Evolutionary conservation across 92 coral and sea anemone genomes (phyloP).

Genomic region (Heteractis magnifica): DNA sequence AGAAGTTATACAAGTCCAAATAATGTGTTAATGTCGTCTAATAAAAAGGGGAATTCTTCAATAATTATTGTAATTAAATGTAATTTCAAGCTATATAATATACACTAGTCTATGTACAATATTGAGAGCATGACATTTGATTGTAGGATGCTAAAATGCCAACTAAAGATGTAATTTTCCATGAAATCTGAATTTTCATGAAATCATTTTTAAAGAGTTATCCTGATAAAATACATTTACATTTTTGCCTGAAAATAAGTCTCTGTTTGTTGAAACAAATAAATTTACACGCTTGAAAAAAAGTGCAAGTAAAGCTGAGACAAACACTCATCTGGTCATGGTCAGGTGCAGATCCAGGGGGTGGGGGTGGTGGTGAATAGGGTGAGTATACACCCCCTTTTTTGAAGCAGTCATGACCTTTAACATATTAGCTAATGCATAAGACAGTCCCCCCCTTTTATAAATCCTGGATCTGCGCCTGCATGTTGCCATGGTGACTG

Average conservation of each 20-base stretch:
- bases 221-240: not conserved
- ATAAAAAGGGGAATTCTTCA: not conserved
- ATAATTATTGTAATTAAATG: constrained; percentile 2
- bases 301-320: too few species aligned
- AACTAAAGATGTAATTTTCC: not conserved
- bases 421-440: too few species aligned
- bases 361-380: too few species aligned
- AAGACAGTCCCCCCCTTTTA: too few species aligned
- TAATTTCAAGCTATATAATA: not conserved
- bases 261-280: too few species aligned
- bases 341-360: too few species aligned
- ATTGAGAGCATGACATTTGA: not conserved
- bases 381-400: too few species aligned
- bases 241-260: too few species aligned
- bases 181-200: not conserved
- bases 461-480: too few species aligned
- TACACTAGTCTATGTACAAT: not conserved
- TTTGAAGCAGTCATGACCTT: too few species aligned
- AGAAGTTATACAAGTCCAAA: not conserved
- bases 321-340: not conserved
- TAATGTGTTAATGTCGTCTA: not conserved
- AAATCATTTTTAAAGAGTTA: not conserved
- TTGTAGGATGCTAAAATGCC: not conserved
- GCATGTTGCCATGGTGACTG: too few species aligned
- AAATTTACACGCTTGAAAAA: not conserved